A percentile compares a stretch with the other conserved stretches of the same genome.
Conservation (phyloP, 2,113 vertebrate species). For the Halcyon malimbica region DNA sequence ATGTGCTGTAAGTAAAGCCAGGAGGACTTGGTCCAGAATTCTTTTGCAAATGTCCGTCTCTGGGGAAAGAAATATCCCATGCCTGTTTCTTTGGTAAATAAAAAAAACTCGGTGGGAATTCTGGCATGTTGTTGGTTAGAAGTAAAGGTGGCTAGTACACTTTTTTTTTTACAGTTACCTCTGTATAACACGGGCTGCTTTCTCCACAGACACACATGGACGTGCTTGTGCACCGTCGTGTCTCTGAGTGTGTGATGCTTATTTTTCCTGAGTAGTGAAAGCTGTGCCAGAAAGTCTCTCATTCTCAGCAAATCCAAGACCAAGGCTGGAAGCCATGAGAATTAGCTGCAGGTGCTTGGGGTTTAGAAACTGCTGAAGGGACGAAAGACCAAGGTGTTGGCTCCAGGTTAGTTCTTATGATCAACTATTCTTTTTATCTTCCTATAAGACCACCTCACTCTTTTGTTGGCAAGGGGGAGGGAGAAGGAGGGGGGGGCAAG, state of each 20-base stretch:
- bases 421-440: constrained; percentile 90
- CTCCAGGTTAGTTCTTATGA: constrained; percentile 90
- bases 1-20: background rate
- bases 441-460: constrained; percentile 72
- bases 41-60: background rate
- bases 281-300: constrained; percentile 58
- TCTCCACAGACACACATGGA: fast-evolving
- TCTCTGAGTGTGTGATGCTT: background rate
- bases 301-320: constrained; percentile 76
- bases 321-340: constrained; percentile 79
- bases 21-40: background rate
- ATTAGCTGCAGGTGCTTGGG: constrained; percentile 87
- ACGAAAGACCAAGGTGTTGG: constrained; percentile 84
- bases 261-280: constrained; percentile 52
- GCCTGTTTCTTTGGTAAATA: background rate
- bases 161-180: background rate
- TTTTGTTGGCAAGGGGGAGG: constrained; percentile 67
- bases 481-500: background rate
- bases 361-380: constrained; percentile 90
- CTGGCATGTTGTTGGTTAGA: background rate
- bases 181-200: background rate
- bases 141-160: background rate
- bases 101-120: background rate
- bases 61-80: background rate
- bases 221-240: fast-evolving